These are phyloP conservation scores for Barnardius zonarius DNA, from an alignment of 2,113 vertebrate species.

Conservation along the genomic window DNA sequence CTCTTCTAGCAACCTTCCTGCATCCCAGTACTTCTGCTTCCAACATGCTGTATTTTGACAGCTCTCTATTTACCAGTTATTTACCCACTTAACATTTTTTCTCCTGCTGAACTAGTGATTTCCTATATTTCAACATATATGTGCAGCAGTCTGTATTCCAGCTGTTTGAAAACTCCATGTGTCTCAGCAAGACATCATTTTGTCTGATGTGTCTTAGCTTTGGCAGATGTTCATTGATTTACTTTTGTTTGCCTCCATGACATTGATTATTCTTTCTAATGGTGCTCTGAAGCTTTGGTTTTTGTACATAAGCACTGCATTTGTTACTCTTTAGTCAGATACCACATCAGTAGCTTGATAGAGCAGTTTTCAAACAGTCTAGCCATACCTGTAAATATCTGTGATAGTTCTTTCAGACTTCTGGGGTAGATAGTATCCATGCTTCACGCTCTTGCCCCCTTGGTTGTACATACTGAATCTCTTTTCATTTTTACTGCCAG, in stretches of 20 bases:
- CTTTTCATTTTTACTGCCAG: background rate
- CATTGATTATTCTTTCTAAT: background rate
- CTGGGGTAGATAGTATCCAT: background rate
- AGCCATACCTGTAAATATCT: background rate
- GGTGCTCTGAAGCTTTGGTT: background rate
- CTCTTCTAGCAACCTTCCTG: background rate
- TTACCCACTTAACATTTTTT: background rate
- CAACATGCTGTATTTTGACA: background rate
- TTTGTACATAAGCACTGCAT: background rate
- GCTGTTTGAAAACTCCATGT: background rate
- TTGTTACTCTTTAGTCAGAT: background rate
- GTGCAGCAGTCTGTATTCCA: background rate
- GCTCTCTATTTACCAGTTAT: background rate
- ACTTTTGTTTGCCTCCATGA: background rate
- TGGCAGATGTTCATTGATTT: background rate
- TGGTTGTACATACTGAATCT: background rate
- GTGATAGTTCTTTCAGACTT: background rate
- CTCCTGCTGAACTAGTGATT: background rate
- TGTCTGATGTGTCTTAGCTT: background rate
- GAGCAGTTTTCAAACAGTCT: background rate
- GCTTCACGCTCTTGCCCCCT: background rate
- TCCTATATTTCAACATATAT: accelerated
- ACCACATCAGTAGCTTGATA: background rate
- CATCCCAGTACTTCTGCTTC: background rate
- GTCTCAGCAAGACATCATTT: background rate